Percentiles rank a stretch among this genome's conserved stretches.
phyloP scores from a whole-genome alignment of 92 coral and sea anemone species.

The Zoanthus solanderi region DNA sequence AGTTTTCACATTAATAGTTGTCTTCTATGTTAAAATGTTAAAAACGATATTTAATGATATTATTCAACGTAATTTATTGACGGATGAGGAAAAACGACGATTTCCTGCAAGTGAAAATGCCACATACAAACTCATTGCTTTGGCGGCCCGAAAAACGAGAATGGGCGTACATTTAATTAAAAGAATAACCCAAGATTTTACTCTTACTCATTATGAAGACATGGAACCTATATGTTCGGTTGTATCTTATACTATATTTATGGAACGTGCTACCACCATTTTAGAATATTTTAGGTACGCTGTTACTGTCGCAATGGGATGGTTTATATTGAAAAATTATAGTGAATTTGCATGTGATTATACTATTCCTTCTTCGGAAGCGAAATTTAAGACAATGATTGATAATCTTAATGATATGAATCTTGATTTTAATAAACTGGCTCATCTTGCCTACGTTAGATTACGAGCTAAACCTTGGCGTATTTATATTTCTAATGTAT shows the following conservation, averaged over 20 bases:
- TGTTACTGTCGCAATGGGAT: not conserved
- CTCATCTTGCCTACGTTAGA: not conserved
- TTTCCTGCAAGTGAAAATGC: not conserved
- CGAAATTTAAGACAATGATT: not conserved
- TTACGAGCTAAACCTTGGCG: not conserved
- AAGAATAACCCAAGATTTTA: not conserved
- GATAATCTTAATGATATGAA: not conserved
- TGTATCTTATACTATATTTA: not conserved
- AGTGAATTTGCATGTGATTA: not conserved
- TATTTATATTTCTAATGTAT: not conserved
- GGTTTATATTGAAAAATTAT: not conserved
- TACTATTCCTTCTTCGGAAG: not conserved
- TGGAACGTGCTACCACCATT: not conserved
- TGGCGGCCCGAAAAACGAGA: not conserved
- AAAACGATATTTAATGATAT: not conserved
- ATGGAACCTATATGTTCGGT: not conserved
- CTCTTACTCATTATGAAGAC: not conserved
- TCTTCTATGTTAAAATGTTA: not conserved
- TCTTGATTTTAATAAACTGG: not conserved
- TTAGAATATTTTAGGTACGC: constrained; percentile 1
- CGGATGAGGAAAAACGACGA: not conserved
- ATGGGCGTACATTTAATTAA: not conserved
- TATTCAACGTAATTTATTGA: not conserved
- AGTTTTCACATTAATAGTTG: not conserved
- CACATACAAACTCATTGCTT: not conserved